A percentile compares a stretch with the other conserved stretches of the same genome.
Evolutionary conservation across 2,113 vertebrate genomes (phyloP).

Genomic region (Atherinomorus stipes): DNA sequence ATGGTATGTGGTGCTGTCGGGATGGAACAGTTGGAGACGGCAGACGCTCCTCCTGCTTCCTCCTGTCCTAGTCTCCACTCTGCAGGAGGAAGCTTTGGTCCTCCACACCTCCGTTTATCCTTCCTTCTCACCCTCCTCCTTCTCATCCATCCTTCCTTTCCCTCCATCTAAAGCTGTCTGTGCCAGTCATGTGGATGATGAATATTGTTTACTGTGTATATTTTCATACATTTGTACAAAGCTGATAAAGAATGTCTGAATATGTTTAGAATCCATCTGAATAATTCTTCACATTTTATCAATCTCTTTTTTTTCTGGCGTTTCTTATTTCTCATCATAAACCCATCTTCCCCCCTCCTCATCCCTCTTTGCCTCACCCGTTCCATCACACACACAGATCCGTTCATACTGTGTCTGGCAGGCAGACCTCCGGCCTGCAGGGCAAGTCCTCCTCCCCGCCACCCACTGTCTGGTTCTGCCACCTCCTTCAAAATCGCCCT

Average conservation of each 20-base stretch:
- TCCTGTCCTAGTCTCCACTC: slow-evolving; percentile 67
- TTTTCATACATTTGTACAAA: neutral
- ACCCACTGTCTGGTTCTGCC: slow-evolving; percentile 55
- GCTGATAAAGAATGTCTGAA: neutral
- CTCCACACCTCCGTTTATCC: slow-evolving; percentile 60
- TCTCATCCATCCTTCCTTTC: slow-evolving; percentile 31
- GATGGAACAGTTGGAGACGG: slow-evolving; percentile 73
- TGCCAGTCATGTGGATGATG: slow-evolving; percentile 7
- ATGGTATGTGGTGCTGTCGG: slow-evolving; percentile 34
- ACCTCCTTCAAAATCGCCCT: slow-evolving; percentile 49
- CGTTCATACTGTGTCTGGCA: slow-evolving; percentile 68
- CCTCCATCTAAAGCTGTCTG: slow-evolving; percentile 36
- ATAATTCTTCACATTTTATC: neutral
- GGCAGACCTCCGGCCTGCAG: slow-evolving; percentile 63
- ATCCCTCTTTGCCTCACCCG: neutral
- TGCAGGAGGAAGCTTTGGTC: slow-evolving; percentile 58
- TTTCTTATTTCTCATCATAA: slow-evolving; percentile 5
- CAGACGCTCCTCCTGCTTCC: slow-evolving; percentile 69
- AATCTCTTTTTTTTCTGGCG: neutral
- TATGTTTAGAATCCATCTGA: neutral
- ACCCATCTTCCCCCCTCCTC: neutral
- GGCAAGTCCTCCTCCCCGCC: slow-evolving; percentile 51
- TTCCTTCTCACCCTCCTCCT: slow-evolving; percentile 40
- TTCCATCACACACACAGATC: slow-evolving; percentile 32
- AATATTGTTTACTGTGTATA: slow-evolving; percentile 7